Evolutionary conservation across 2,797 vertebrate genomes (phyloP).

Genomic region (Pipistrellus kuhlii): DNA sequence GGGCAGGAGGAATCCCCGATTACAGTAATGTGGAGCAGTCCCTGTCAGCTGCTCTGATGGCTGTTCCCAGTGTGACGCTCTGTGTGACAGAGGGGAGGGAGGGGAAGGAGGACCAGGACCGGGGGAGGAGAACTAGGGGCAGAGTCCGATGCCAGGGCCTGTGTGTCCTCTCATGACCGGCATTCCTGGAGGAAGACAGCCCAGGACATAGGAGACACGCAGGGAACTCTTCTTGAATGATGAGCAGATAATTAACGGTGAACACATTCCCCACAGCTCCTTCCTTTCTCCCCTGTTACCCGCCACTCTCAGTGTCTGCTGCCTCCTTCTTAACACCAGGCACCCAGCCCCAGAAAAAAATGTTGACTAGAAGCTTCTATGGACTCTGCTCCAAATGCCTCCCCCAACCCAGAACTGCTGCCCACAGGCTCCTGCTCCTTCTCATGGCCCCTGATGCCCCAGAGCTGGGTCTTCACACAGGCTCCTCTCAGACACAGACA

Average conservation of each 20-base stretch:
- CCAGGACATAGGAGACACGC: accelerated
- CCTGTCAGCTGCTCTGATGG: background rate
- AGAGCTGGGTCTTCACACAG: background rate
- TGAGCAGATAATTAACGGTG: background rate
- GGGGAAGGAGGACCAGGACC: background rate
- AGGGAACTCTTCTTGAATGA: no score
- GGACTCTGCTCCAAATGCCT: background rate
- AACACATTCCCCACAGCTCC: background rate
- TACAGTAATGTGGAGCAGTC: background rate
- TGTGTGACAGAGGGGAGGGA: background rate
- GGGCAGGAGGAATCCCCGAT: background rate
- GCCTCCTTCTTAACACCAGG: background rate
- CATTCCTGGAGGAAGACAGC: background rate
- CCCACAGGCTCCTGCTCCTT: no score
- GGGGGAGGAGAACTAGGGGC: background rate
- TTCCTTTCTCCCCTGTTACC: background rate
- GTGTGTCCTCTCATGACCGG: accelerated
- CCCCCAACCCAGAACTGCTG: background rate
- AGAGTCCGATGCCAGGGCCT: accelerated
- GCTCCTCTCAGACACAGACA: background rate
- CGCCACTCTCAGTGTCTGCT: background rate
- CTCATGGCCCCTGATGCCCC: background rate
- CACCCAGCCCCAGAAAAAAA: background rate
- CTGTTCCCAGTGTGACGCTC: accelerated
- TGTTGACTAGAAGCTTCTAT: background rate